phyloP scores from a whole-genome alignment of 1,140 invertebrate species.

The Melipona quadrifasciata region DNA sequence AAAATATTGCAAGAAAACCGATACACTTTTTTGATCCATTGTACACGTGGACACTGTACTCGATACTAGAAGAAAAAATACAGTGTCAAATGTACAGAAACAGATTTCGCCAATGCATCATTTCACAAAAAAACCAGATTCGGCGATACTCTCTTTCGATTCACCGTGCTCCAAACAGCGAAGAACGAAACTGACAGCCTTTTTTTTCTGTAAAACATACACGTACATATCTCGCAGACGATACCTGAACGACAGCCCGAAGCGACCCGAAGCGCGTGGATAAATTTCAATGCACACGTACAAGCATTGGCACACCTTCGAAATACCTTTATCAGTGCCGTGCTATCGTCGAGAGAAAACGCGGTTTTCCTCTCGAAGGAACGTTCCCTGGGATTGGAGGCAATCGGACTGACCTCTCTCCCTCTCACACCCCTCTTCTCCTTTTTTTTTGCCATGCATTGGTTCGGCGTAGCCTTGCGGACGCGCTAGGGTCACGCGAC shows the following conservation, averaged over 20 bases:
- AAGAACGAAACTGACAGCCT: too few species aligned
- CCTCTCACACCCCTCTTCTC: constrained; percentile 19
- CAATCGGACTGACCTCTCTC: constrained; percentile 57
- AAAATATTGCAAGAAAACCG: too few species aligned
- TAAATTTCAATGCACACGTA: not conserved
- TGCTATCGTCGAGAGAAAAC: constrained; percentile 32
- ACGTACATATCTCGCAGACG: not conserved
- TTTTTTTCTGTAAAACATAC: not conserved
- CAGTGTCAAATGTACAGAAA: too few species aligned
- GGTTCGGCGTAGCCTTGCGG: constrained; percentile 19
- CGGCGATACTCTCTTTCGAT: too few species aligned
- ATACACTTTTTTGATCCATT: too few species aligned
- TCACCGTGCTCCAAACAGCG: too few species aligned
- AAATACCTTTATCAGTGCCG: constrained; percentile 36
- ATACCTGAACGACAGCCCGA: not conserved
- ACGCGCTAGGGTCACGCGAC: constrained; percentile 39
- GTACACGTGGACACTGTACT: too few species aligned
- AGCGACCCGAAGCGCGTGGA: not conserved
- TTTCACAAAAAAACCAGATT: too few species aligned
- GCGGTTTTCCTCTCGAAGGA: constrained; percentile 45
- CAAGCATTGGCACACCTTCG: not conserved
- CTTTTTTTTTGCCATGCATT: constrained; percentile 7
- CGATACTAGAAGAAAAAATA: too few species aligned
- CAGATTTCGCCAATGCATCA: too few species aligned
- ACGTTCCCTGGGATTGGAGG: constrained; percentile 44